phyloP scores from a whole-genome alignment of 2,113 vertebrate genomes.

The Calyptomena viridis region DNA sequence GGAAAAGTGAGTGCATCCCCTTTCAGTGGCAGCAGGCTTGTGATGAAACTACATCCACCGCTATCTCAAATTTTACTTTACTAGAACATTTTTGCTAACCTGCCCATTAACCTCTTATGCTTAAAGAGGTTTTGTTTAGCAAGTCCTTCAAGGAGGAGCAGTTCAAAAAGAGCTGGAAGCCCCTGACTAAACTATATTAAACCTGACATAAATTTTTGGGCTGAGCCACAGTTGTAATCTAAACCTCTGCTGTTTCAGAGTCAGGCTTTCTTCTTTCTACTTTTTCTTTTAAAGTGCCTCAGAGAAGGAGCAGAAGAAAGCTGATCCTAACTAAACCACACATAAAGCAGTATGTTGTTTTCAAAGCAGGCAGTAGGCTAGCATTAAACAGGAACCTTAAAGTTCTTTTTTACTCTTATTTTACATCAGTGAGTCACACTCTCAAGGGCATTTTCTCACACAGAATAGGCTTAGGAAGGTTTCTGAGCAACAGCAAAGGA shows the following conservation, averaged over 20 bases:
- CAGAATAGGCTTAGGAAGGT: neutral
- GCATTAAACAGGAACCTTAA: neutral
- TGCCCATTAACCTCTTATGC: neutral
- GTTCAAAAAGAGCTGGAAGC: neutral
- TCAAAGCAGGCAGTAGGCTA: neutral
- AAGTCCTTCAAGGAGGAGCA: neutral
- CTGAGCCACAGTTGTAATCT: neutral
- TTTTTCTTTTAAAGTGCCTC: neutral
- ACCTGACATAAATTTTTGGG: neutral
- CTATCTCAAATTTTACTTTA: neutral
- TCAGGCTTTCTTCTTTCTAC: neutral
- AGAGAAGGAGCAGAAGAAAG: neutral
- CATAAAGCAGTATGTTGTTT: neutral
- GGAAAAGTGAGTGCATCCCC: neutral
- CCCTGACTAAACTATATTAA: neutral
- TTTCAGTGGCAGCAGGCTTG: neutral
- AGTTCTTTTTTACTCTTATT: neutral
- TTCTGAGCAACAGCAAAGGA: neutral
- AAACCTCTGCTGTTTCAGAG: neutral
- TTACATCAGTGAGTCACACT: neutral
- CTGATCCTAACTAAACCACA: neutral
- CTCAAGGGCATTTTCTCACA: neutral
- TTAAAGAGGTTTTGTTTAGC: neutral
- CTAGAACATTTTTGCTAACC: neutral
- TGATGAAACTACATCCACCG: neutral